phyloP scores from a whole-genome alignment of 2,113 vertebrate genomes.

The Zingel zingel region DNA sequence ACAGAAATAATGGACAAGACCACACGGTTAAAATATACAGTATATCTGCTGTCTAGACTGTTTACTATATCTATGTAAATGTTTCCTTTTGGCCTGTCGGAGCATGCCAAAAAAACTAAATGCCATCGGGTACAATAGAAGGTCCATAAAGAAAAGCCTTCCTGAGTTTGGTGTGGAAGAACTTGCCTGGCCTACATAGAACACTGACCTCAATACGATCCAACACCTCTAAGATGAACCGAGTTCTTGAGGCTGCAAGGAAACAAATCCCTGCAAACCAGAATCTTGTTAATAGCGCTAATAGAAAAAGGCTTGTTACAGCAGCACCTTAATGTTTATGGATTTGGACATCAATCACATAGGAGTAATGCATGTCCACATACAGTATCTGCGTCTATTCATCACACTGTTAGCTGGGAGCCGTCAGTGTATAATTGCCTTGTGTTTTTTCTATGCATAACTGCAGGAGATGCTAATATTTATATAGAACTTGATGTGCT shows the following conservation, averaged over 20 bases:
- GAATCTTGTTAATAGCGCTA: no score
- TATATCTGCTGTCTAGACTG: not conserved
- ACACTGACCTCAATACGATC: not conserved
- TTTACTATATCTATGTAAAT: not conserved
- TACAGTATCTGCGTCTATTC: not conserved
- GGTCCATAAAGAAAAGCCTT: not conserved
- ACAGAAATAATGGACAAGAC: not conserved
- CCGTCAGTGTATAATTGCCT: not conserved
- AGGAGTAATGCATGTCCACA: not conserved
- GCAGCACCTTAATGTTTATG: not conserved
- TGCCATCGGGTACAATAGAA: no score
- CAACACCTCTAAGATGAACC: not conserved
- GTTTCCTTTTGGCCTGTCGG: not conserved
- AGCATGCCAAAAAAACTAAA: not conserved
- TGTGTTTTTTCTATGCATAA: not conserved
- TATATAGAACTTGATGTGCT: not conserved
- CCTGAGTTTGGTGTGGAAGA: not conserved
- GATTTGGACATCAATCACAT: not conserved
- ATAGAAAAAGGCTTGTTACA: no score
- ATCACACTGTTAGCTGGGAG: not conserved
- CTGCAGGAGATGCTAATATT: not conserved
- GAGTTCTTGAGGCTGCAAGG: not conserved
- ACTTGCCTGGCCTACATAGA: not conserved
- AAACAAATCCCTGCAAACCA: not conserved
- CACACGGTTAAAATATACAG: not conserved